phyloP scores from a whole-genome alignment of 1,140 invertebrate species.

The Oscheius sp. region DNA sequence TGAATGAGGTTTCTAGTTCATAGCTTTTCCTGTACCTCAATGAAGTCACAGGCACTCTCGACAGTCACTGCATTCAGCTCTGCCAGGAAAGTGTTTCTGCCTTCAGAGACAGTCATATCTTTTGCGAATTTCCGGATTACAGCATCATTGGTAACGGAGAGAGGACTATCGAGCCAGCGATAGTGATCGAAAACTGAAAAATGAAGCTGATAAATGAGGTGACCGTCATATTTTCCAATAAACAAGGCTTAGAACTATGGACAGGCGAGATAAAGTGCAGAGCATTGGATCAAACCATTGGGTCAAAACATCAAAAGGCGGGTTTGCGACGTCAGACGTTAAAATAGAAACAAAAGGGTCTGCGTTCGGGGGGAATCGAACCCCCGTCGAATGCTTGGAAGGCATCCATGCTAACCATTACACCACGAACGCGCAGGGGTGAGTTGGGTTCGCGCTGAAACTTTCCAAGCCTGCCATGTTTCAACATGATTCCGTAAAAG shows the following conservation, averaged over 20 bases:
- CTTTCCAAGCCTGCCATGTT: no score
- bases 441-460: no score
- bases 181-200: neutral
- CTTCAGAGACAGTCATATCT: neutral
- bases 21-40: neutral
- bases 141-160: neutral
- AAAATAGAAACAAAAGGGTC: no score
- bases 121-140: neutral
- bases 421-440: slow-evolving; percentile 34
- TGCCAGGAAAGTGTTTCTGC: neutral
- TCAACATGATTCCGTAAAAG: no score
- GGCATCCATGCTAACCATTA: slow-evolving; percentile 36
- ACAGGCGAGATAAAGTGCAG: no score
- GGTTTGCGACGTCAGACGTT: no score
- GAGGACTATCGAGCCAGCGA: neutral
- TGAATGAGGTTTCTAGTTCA: neutral
- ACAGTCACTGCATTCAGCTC: neutral
- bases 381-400: slow-evolving; percentile 36
- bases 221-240: no score
- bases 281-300: no score
- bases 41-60: neutral
- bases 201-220: neutral
- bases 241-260: no score
- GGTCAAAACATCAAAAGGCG: no score
- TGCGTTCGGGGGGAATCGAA: slow-evolving; percentile 36